Base-by-base conservation (phyloP, 2,888 invertebrate genomes). In the Drosophila mercatorum region DNA sequence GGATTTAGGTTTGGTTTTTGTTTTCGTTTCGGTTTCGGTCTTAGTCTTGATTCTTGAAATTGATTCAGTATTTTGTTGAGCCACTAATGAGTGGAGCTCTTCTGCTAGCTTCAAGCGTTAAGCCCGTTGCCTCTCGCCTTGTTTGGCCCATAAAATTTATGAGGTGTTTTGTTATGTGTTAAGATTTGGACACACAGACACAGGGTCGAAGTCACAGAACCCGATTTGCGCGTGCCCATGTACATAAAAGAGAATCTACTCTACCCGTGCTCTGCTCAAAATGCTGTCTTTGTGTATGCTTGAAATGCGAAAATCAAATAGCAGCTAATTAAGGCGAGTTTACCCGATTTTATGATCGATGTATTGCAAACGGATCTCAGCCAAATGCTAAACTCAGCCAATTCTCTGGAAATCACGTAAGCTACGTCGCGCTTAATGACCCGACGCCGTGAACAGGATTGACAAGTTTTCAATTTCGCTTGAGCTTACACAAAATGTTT, bases 91-190 rank as follows among this genome's bases (percentile, higher is more conserved):
- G 69, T 67, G 59, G 46, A 73, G 72, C 71, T 81, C 65, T 78
- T 55, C 68, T 60, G 64, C 52, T 26, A 8, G 49, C 52, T 22
- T 12, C 52, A 26, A 70, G 60, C 52, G 58, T 46, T 38, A 40
- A 53, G 61, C 53, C 57, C 63, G 58, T 59, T 53, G 68, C 46
- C 66, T 69, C 44, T 75, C 69, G 43, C 49, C 49, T 46, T 64
- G 58, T 40, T 55, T 57, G 36, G 61, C 64, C 73, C 67, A 80
- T 88, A 86, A 86, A 85, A 83, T 85, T 83, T 86, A 88, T 80
- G 80, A 80, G 83, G 88, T 85, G 85, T 85, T 85, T 88, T 81
- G 86, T 81, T 85, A 85, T 73, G 88, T 88, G 83, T 75, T 78
- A 78, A 83, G 63, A 67, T 72, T 68, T 65, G 61, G 60, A 60